These are phyloP conservation scores for Copsychus sechellarum DNA, from an alignment of 2,113 vertebrate species.

Conservation along the genomic window DNA sequence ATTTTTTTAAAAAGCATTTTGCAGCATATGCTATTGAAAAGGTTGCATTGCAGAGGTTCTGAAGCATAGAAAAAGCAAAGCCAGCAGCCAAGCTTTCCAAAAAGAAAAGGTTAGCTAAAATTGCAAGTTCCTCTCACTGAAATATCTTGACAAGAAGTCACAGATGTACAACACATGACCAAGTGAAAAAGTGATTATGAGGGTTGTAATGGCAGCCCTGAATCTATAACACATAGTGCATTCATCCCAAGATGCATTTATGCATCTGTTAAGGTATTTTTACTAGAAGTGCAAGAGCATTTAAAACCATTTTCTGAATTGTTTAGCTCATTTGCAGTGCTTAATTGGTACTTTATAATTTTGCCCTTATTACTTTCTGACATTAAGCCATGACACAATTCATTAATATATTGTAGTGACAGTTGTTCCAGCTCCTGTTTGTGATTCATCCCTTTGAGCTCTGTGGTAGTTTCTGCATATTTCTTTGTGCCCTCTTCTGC, in stretches of 20 bases:
- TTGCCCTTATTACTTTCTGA: constrained; percentile 17
- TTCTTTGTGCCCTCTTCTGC: neutral
- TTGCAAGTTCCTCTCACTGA: neutral
- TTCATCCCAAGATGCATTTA: constrained; percentile 44
- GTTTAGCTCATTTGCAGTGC: constrained; percentile 4
- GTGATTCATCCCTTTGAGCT: constrained; percentile 19
- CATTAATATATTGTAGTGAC: neutral
- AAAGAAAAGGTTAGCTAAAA: constrained; percentile 27
- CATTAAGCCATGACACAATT: neutral
- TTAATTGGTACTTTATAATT: constrained; percentile 58
- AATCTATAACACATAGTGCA: constrained; percentile 18
- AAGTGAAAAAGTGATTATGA: constrained; percentile 48
- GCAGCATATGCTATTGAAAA: neutral
- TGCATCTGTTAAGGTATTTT: constrained; percentile 52
- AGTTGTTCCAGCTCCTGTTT: neutral
- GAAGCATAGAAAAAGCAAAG: constrained; percentile 5
- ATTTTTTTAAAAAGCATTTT: neutral
- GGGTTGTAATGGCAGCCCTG: neutral
- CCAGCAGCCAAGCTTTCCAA: neutral
- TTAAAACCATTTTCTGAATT: neutral
- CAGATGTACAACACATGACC: constrained; percentile 10
- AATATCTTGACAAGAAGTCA: constrained; percentile 23
- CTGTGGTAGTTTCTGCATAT: neutral
- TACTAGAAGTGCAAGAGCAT: neutral
- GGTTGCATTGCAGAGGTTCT: neutral